Percentiles rank a stretch among this genome's conserved stretches.
These are phyloP conservation scores for Melanotaenia trifasciata DNA, from an alignment of 2,797 vertebrate genomes.

Conservation along the genomic window DNA sequence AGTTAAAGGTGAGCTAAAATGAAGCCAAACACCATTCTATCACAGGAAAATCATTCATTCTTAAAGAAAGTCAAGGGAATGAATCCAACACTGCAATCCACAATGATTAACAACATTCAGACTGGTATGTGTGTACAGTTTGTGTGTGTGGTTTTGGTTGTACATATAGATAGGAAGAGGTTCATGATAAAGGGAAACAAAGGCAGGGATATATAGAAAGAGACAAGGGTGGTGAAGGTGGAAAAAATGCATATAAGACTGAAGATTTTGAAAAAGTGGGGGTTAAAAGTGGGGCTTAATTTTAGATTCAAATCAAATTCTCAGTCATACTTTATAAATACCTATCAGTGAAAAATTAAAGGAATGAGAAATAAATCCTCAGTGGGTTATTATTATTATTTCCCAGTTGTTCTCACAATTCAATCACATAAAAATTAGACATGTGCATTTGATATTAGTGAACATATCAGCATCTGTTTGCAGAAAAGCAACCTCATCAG, in stretches of 20 bases:
- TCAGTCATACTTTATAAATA: too few relatives aligned
- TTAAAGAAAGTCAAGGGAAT: conserved; percentile 63
- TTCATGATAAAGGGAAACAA: conserved; percentile 5
- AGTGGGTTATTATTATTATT: background rate
- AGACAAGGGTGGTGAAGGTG: conserved; percentile 5
- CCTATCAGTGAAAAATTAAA: background rate
- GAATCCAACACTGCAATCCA: conserved; percentile 51
- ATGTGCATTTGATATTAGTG: background rate
- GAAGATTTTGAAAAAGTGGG: background rate
- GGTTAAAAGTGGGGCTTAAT: too few relatives aligned
- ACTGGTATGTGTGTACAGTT: background rate
- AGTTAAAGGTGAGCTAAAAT: conserved; percentile 73
- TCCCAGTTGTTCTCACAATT: too few relatives aligned
- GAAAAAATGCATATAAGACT: conserved; percentile 7
- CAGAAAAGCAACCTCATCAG: background rate
- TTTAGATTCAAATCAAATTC: background rate
- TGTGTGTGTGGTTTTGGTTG: conserved; percentile 14
- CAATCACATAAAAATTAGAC: background rate
- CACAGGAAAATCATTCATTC: conserved; percentile 72
- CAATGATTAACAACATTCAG: conserved; percentile 59
- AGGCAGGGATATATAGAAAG: background rate
- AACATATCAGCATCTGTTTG: conserved; percentile 6
- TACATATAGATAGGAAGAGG: conserved; percentile 6
- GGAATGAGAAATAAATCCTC: background rate
- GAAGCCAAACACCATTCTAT: conserved; percentile 72